A percentile compares a stretch with the other conserved stretches of the same genome.
phyloP scores from a whole-genome alignment of 2,113 vertebrate species.

The Sylvia atricapilla region DNA sequence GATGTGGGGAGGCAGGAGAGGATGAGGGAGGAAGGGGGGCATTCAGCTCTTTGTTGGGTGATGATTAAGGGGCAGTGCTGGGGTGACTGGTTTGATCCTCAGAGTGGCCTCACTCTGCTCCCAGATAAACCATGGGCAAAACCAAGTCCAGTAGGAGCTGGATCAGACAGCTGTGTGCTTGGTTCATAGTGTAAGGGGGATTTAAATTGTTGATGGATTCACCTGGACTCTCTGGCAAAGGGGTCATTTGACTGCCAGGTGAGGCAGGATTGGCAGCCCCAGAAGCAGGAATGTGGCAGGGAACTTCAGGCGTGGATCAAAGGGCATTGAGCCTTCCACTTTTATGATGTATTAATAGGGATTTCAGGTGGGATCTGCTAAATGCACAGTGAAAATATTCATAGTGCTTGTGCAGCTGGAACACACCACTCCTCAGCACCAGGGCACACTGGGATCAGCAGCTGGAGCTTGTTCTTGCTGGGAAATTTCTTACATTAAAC shows the following conservation, averaged over 20 bases:
- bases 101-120: not conserved
- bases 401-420: not conserved
- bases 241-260: not conserved
- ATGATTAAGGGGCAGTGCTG: not conserved
- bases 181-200: not conserved
- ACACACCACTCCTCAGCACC: not conserved
- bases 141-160: not conserved
- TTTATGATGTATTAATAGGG: not conserved
- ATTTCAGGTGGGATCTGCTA: not conserved
- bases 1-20: not conserved
- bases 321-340: not conserved
- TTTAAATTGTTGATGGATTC: not conserved
- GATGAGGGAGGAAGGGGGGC: not conserved
- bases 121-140: not conserved
- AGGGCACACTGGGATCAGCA: not conserved
- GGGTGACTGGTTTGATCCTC: not conserved
- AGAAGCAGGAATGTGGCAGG: not conserved
- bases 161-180: not conserved
- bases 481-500: not conserved
- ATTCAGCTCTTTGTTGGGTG: not conserved
- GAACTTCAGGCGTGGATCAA: not conserved
- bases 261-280: not conserved
- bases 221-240: not conserved
- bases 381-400: not conserved
- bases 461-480: not conserved